A percentile compares a stretch with the other conserved stretches of the same genome.
These are phyloP conservation scores for Pica pica DNA, from an alignment of 2,113 vertebrate genomes.

Conservation along the genomic window DNA sequence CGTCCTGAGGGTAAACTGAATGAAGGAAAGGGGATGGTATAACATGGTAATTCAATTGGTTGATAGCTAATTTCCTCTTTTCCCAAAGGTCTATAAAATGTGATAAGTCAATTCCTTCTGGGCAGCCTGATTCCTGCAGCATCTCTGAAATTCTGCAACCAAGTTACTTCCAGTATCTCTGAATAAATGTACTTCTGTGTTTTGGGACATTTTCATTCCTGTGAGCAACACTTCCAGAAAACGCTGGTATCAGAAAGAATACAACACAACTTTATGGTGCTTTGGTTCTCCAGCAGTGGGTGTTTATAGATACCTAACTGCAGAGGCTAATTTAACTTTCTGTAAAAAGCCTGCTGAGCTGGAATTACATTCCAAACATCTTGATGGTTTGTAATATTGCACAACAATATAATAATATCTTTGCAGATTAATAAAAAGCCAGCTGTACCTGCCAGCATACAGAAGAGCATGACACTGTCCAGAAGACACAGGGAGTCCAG, in stretches of 20 bases:
- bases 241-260: not conserved
- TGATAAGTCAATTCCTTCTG: not conserved
- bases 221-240: constrained; percentile 2
- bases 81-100: not conserved
- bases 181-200: constrained; percentile 4
- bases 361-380: not conserved
- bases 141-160: not conserved
- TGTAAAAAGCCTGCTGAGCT: not conserved
- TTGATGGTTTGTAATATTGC: not conserved
- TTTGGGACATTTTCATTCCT: constrained; percentile 11
- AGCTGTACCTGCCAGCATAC: not conserved
- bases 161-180: not conserved
- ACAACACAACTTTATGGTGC: not conserved
- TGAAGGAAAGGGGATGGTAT: not conserved
- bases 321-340: not conserved
- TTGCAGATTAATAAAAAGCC: not conserved
- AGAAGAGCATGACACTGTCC: not conserved
- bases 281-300: not conserved
- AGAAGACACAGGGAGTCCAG: not conserved
- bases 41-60: not conserved
- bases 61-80: not conserved
- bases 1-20: not conserved
- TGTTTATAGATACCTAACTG: not conserved
- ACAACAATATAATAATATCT: not conserved
- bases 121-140: not conserved